phyloP scores from a whole-genome alignment of 2,888 invertebrate genomes.

The Lithophane leautieri region DNA sequence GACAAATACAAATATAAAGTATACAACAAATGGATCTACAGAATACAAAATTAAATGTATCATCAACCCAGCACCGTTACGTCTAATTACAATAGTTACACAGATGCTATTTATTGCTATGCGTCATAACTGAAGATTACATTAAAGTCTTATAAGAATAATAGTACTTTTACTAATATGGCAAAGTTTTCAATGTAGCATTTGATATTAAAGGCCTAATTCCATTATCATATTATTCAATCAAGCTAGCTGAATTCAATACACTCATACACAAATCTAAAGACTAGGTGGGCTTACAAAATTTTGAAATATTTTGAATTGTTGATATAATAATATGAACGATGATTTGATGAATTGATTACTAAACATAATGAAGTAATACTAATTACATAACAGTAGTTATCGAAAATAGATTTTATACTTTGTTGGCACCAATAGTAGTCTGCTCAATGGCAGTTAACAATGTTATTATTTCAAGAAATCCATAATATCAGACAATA shows the following conservation, averaged over 20 bases:
- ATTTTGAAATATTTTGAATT: constrained; percentile 78
- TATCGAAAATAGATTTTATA: constrained; percentile 73
- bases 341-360: constrained; percentile 64
- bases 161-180: constrained; percentile 90
- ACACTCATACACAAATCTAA: constrained; percentile 83
- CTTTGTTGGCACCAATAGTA: constrained; percentile 75
- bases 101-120: constrained; percentile 84
- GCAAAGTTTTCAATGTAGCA: constrained; percentile 91
- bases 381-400: constrained; percentile 71
- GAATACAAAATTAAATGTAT: constrained; percentile 87
- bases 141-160: constrained; percentile 88
- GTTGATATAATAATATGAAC: constrained; percentile 68
- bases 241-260: constrained; percentile 82
- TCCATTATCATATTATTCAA: constrained; percentile 80
- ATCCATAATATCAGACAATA: constrained; percentile 43
- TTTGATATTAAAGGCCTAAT: constrained; percentile 84
- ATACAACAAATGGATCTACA: constrained; percentile 86
- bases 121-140: constrained; percentile 84
- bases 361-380: constrained; percentile 68
- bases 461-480: constrained; percentile 41
- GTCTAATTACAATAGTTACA: constrained; percentile 88
- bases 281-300: constrained; percentile 89
- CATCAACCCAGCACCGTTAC: constrained; percentile 89
- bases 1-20: constrained; percentile 85
- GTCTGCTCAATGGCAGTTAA: constrained; percentile 45